These are phyloP conservation scores for Spizaetus ornatus DNA, from an alignment of 2,113 vertebrate genomes.

Conservation along the genomic window DNA sequence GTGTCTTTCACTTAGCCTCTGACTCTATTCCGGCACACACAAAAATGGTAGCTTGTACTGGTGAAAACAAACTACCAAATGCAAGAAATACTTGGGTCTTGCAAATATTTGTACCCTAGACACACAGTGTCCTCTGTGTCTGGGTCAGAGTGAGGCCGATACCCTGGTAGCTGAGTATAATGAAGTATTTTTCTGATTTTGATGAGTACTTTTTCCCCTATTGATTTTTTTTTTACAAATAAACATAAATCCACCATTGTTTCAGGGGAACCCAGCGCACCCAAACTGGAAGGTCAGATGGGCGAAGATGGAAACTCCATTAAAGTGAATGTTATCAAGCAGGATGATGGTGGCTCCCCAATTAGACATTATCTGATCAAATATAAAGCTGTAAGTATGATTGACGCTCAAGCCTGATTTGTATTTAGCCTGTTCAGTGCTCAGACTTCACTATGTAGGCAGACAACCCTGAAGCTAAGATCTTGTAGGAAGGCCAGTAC, in stretches of 20 bases:
- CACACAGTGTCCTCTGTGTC: neutral
- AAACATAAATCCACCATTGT: neutral
- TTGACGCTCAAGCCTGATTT: neutral
- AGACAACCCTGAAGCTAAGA: neutral
- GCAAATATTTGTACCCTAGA: neutral
- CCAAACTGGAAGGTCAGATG: constrained; percentile 85
- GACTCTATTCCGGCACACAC: neutral
- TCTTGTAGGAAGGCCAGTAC: neutral
- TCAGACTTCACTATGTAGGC: neutral
- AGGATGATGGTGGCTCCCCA: constrained; percentile 94
- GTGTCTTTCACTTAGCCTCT: neutral
- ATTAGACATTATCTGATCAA: constrained; percentile 92
- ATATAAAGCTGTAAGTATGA: constrained; percentile 89
- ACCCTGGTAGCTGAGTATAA: neutral
- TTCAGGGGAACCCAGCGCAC: constrained; percentile 92
- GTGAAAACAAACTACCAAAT: neutral
- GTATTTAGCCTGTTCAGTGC: neutral
- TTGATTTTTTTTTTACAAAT: neutral
- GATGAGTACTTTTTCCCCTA: neutral
- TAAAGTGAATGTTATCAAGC: constrained; percentile 88
- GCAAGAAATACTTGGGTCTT: neutral
- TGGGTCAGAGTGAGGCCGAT: neutral
- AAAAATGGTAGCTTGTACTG: neutral
- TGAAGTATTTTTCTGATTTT: neutral
- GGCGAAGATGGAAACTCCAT: constrained; percentile 89